Evolutionary conservation across 2,797 vertebrate species (phyloP), one percentile per base, ranked within the genome.

Genomic region (Okamejei kenojei): DNA sequence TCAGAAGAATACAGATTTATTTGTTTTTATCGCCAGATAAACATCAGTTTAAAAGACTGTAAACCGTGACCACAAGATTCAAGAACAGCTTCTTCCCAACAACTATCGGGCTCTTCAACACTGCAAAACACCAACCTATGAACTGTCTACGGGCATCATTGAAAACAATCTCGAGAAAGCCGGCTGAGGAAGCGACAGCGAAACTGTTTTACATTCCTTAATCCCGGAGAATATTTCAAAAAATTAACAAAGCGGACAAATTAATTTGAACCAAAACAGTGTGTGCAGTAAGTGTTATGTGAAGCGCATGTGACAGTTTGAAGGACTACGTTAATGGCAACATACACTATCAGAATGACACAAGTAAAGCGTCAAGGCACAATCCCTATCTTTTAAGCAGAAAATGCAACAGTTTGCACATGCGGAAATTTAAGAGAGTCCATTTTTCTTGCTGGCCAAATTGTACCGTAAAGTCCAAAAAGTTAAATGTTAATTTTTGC

Each of bases 221-320:
- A 29, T 93, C 80, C 73, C 45, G 29, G 26, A 45, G 93, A 82
- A 93, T 93, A 81, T 86, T 86, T 93, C 58, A 88, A 58, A 71
- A 71, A 93, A 68, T 84, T 80, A 80, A 80, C 73, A 71, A 93
- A 93, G 68, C 3, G 2, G 81, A 73, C 63, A 80, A 82, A 84
- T 93, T 93, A 93, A 93, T 74, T 73, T 73, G 45, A 93, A 92
- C 76, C 21, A 76, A 92, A 92, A 92, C 90, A 92, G 7, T 74
- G 90, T 91, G 35, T 74, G 68, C 19, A 71, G 68, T 74, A 91
- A 91, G 38, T 91, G 90, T 54, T 38, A 35, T 74, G 32, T 74
- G 38, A 92, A 76, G 71, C 58, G 35, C 29, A 0, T 7, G 38
- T 63, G 71, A 54, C 90, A 92, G 71, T 73, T 92, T 92, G 71